Evolutionary conservation across 2,888 invertebrate genomes (phyloP), one percentile per base, ranked within the genome.

Genomic region (Celastrina argiolus): DNA sequence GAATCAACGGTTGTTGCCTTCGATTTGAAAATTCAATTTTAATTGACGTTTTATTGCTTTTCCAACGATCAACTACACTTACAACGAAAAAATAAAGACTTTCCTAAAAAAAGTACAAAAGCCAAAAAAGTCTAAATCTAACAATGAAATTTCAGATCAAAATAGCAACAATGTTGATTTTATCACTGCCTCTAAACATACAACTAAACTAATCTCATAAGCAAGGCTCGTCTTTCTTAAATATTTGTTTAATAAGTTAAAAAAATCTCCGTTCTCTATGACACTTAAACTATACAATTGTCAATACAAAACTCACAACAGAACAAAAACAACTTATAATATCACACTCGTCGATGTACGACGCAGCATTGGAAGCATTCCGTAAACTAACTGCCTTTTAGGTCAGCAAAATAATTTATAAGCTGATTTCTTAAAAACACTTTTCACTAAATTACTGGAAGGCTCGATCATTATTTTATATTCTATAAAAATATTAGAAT

Each of bases 401-500:
- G 88, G 85, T 84, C 79, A 83, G 88, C 88, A 88, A 89, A 84
- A 82, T 75, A 80, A 76, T 78, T 80, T 76, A 78, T 74, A 88
- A 90, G 90, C 90, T 85, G 88, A 78, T 80, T 76, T 81, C 79
- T 81, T 72, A 77, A 76, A 76, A 77, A 80, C 74, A 78, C 77
- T 75, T 68, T 85, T 86, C 81, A 85, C 90, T 91, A 91, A 85
- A 88, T 89, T 90, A 91, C 86, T 91, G 90, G 90, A 90, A 91
- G 90, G 90, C 90, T 90, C 82, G 86, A 85, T 90, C 87, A 88
- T 88, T 87, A 58, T 88, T 85, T 87, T 84, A 85, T 88, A 88
- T 87, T 88, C 90, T 90, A 90, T 90, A 91, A 91, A 91, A 91
- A 89, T 90, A 90, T 90, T 90, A 88, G 88, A 89, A 88, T 88